These are phyloP conservation scores for Drosophila nigrodunni DNA, from an alignment of 1,140 invertebrate species.

Conservation along the genomic window DNA sequence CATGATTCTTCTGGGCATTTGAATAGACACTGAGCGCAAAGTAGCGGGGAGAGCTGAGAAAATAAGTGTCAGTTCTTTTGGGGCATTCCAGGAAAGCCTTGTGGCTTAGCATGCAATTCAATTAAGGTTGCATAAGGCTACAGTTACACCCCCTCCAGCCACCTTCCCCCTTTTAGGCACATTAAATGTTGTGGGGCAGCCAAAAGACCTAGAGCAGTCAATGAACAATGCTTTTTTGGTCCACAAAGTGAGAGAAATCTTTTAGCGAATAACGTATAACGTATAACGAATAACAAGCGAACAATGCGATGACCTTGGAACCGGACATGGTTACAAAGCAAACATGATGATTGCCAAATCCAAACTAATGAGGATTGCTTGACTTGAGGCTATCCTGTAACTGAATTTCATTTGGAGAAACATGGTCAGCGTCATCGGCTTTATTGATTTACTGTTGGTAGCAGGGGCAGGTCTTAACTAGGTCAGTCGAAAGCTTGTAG, in stretches of 20 bases:
- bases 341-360: constrained; percentile 15
- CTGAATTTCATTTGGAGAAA: neutral
- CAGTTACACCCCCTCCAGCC: neutral
- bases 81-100: constrained; percentile 35
- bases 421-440: neutral
- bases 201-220: constrained; percentile 1
- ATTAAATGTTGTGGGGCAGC: constrained; percentile 2
- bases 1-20: neutral
- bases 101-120: constrained; percentile 75
- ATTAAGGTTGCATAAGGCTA: constrained; percentile 79
- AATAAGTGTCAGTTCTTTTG: constrained; percentile 36
- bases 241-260: constrained; percentile 29
- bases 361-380: constrained; percentile 16
- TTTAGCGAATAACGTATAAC: constrained; percentile 32
- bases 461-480: too few relatives aligned
- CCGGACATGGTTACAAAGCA: constrained; percentile 44
- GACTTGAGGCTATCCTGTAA: constrained; percentile 16
- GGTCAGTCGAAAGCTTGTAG: neutral
- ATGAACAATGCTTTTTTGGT: constrained; percentile 11
- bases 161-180: neutral
- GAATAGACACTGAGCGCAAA: too few relatives aligned
- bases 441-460: neutral
- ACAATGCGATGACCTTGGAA: constrained; percentile 35
- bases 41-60: too few relatives aligned
- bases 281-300: constrained; percentile 21